Evolutionary conservation across 2,113 vertebrate species (phyloP), one percentile per base, ranked within the genome.

Genomic region (Lophotis ruficrista): DNA sequence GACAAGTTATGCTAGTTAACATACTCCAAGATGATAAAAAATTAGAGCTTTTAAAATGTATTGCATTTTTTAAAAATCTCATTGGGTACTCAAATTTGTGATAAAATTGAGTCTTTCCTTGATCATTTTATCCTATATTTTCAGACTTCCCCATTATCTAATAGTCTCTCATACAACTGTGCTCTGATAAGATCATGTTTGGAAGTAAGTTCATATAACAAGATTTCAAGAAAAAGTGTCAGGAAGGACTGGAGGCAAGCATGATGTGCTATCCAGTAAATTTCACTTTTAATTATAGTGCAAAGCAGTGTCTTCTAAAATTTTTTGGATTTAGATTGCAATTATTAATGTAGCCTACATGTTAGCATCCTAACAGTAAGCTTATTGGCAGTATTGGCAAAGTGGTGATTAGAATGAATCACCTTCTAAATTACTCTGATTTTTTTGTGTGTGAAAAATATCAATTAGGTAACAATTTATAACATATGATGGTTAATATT

Each of bases 301-400:
- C 37, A 18, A 35, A 87, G 24, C 71, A 58, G 19, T 37, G 16
- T 61, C 54, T 80, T 80, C 2, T 83, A 79, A 45, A 43, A 12
- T 6, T 35, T 28, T 75, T 65, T 71, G 2, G 8, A 1, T 72
- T 85, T 88, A 80, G 22, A 37, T 71, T 83, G 24, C 51, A 91
- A 54, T 22, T 75, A 57, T 38, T 91, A 79, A n/a, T 79, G 47
- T 70, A 43, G 9, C 37, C 25, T 89, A 58, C 14, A 13, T 43
- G 10, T 79, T 90, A 38, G 27, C 51, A 61, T 83, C 25, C 27
- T 45, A 56, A 48, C 56, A 64, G 64, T 71, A 91, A 53, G 24
- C 13, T 60, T 91, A 95, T 79, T 53, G 69, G 37, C 51, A 89
- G 28, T 89, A 95, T 92, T 81, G 87, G 69, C 65, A 25, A 83